phyloP scores from a whole-genome alignment of 2,113 vertebrate species.

The Corythaeola cristata region DNA sequence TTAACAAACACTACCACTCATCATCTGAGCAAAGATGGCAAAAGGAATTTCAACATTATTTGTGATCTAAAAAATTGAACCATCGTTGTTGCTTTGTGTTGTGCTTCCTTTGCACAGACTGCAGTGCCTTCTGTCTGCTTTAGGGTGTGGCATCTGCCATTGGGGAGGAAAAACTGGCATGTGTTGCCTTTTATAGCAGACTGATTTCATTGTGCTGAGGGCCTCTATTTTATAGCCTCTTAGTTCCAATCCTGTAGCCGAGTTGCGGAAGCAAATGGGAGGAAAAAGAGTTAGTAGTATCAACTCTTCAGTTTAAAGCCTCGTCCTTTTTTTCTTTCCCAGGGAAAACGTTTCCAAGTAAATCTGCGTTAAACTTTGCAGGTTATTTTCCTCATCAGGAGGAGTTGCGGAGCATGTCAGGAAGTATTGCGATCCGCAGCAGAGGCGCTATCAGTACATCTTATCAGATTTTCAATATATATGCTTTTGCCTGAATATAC shows the following conservation, averaged over 20 bases:
- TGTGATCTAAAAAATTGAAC: constrained; percentile 59
- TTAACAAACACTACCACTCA: constrained; percentile 15
- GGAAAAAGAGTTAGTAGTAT: constrained; percentile 14
- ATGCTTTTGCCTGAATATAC: constrained; percentile 34
- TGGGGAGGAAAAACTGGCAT: constrained; percentile 75
- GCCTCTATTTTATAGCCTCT: constrained; percentile 60
- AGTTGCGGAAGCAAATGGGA: constrained; percentile 59
- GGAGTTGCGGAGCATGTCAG: constrained; percentile 12
- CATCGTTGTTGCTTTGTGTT: constrained; percentile 73
- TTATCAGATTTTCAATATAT: constrained; percentile 16
- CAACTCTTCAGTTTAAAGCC: constrained; percentile 2
- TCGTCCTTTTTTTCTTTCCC: constrained; percentile 1
- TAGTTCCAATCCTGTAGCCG: constrained; percentile 54
- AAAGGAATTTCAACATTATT: constrained; percentile 53
- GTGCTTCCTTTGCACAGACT: constrained; percentile 69
- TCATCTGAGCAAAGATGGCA: constrained; percentile 56
- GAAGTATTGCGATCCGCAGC: neutral
- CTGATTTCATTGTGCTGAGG: constrained; percentile 75
- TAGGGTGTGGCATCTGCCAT: constrained; percentile 80
- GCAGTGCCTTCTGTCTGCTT: constrained; percentile 79
- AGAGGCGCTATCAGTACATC: constrained; percentile 14
- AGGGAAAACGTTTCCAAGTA: constrained; percentile 47
- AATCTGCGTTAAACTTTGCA: constrained; percentile 43
- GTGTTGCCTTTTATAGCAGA: constrained; percentile 72
- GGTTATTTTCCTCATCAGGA: constrained; percentile 56